Conservation (phyloP, 1,140 invertebrate species). For the Pseudomyrmex gracilis region DNA sequence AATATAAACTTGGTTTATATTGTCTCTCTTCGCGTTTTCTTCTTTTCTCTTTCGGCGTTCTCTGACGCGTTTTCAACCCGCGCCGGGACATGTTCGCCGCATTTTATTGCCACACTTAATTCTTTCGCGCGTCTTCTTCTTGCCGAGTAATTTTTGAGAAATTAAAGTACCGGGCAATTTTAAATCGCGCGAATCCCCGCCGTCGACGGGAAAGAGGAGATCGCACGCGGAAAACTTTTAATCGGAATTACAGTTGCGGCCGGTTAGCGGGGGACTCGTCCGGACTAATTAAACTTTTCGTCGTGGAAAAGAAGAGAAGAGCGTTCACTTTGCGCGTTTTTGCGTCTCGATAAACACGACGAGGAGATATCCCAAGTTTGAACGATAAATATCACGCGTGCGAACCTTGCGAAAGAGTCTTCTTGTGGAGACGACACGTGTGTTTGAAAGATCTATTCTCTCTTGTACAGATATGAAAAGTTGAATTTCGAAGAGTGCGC, state of each 20-base stretch:
- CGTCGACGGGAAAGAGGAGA: background rate
- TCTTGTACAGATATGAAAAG: background rate
- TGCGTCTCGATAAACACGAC: slow-evolving; percentile 4
- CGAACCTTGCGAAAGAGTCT: background rate
- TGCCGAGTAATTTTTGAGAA: slow-evolving; percentile 51
- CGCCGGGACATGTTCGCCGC: background rate
- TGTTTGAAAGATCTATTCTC: background rate
- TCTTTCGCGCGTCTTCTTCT: slow-evolving; percentile 13
- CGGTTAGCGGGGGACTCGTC: slow-evolving; percentile 34
- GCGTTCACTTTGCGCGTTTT: slow-evolving; percentile 12
- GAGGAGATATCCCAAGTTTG: background rate
- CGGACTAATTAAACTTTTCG: slow-evolving; percentile 66
- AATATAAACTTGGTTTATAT: slow-evolving; percentile 58
- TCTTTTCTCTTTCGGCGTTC: background rate
- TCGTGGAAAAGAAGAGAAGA: background rate
- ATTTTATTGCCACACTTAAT: background rate
- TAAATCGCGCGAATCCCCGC: slow-evolving; percentile 39
- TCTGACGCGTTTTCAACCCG: slow-evolving; percentile 29
- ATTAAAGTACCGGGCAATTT: slow-evolving; percentile 46
- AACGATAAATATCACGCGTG: background rate
- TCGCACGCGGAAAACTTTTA: slow-evolving; percentile 59
- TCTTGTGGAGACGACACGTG: no score
- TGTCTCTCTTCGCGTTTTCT: background rate
- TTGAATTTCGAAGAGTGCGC: background rate
- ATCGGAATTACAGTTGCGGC: slow-evolving; percentile 35